phyloP scores from a whole-genome alignment of 2,797 vertebrate genomes.

The Anguilla marmorata region DNA sequence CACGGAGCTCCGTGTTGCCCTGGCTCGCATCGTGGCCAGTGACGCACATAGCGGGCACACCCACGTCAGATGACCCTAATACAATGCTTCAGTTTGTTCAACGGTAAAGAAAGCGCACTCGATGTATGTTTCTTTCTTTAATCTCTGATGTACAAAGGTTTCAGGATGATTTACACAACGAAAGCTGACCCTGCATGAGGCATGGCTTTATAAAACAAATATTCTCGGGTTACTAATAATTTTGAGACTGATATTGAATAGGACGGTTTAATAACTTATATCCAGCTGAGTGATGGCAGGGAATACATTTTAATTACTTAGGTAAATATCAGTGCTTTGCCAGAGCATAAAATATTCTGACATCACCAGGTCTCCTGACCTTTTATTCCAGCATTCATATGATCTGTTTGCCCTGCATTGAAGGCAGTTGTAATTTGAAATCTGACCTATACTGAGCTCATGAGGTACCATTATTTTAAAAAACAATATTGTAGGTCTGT shows the following conservation, averaged over 20 bases:
- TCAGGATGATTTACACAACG: background rate
- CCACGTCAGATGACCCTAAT: constrained; percentile 2
- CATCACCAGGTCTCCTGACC: background rate
- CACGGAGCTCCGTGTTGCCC: background rate
- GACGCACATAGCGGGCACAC: background rate
- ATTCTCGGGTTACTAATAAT: background rate
- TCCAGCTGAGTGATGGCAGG: background rate
- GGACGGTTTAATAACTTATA: background rate
- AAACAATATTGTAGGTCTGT: background rate
- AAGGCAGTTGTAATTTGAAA: background rate
- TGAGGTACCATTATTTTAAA: background rate
- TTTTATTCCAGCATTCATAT: background rate
- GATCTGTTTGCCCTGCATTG: background rate
- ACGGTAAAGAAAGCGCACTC: no score
- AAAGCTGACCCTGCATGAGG: background rate
- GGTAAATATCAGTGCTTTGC: background rate
- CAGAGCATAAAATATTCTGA: background rate
- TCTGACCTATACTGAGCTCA: background rate
- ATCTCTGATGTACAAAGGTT: background rate
- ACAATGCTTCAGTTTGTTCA: constrained; percentile 6
- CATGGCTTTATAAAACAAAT: background rate
- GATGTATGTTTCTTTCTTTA: background rate
- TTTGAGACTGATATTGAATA: background rate
- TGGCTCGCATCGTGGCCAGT: background rate
- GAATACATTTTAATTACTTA: background rate